Base-by-base conservation (phyloP, 1,140 invertebrate species). In the Protaetia brevitarsis region DNA sequence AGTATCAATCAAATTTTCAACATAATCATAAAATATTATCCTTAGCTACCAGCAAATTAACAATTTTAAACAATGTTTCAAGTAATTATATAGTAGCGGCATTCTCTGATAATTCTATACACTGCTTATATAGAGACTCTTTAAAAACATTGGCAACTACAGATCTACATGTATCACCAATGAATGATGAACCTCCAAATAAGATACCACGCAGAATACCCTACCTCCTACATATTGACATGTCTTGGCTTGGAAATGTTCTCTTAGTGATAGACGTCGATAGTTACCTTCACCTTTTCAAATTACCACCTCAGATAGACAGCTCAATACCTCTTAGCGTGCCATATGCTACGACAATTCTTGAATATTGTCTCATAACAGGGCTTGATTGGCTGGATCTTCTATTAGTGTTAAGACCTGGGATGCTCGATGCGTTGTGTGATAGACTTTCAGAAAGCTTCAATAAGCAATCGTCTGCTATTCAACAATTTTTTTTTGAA, bases 381-480 rank as follows among this genome's bases (percentile, higher is more conserved):
- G 93, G 93, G 3, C 82, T 89, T 59, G 95, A 98, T 81, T 91
- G 88, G 79, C 88, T 94, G 79, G 95, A 97, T 80, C 82, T 96
- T 27, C 80, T 97, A 30, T 82, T 97, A 41, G 88, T 90, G 2
- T 76, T 95, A 6, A 88, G 90, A 76, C 85, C 89, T 11, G 86
- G 88, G 67, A 86, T 89, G 76, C 80, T 92, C 3, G 94, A 96
- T 75, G 84, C 86, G 2, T 80, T 96, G 0, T 90, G 91, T 70
- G 94, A 96, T 76, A 87, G 91, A 71, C 81, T 98, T 23, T 91
- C 89, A 28, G 93, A 95, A 64, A 91, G 88, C 65, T 96, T 95
- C 74, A 89, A 89, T 66, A 85, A 92, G n/a, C 95, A 97, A 79
- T 83, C 88, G 0, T 80, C 84, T 8, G 79, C 86, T 3, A 86